These are phyloP conservation scores for Vulpes vulpes DNA, from an alignment of 2,113 vertebrate genomes.

Conservation along the genomic window DNA sequence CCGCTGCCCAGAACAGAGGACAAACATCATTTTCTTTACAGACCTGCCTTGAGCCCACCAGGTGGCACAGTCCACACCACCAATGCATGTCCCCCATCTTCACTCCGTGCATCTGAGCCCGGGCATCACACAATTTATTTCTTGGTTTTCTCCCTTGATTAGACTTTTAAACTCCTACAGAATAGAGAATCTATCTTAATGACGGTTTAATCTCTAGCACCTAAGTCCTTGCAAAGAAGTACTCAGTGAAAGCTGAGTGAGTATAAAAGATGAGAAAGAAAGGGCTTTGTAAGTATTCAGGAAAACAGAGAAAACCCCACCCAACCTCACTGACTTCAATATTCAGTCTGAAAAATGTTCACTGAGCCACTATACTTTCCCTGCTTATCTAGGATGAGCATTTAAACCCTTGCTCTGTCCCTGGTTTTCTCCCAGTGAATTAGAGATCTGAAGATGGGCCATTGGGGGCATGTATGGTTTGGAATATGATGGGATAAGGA, in stretches of 20 bases:
- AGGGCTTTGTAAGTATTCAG: neutral
- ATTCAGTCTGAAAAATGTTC: conserved; percentile 1
- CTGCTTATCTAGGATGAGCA: neutral
- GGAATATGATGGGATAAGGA: neutral
- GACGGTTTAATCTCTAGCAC: neutral
- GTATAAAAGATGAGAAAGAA: conserved; percentile 29
- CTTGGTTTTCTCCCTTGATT: neutral
- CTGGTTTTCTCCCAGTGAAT: neutral
- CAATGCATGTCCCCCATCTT: neutral
- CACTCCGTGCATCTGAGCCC: neutral
- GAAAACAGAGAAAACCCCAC: neutral
- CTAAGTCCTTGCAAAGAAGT: neutral
- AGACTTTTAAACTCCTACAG: conserved; percentile 37
- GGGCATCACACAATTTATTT: neutral
- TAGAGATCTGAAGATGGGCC: neutral
- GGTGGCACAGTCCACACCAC: conserved; percentile 22
- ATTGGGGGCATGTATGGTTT: neutral
- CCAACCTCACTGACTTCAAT: neutral
- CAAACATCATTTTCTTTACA: neutral
- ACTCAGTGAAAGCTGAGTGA: neutral
- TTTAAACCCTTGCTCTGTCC: neutral
- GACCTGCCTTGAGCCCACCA: conserved; percentile 34
- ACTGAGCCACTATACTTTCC: neutral
- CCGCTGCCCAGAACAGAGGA: neutral
- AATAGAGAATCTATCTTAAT: neutral